These are phyloP conservation scores for Neogale vison DNA, from an alignment of 2,113 vertebrate species.

Conservation along the genomic window DNA sequence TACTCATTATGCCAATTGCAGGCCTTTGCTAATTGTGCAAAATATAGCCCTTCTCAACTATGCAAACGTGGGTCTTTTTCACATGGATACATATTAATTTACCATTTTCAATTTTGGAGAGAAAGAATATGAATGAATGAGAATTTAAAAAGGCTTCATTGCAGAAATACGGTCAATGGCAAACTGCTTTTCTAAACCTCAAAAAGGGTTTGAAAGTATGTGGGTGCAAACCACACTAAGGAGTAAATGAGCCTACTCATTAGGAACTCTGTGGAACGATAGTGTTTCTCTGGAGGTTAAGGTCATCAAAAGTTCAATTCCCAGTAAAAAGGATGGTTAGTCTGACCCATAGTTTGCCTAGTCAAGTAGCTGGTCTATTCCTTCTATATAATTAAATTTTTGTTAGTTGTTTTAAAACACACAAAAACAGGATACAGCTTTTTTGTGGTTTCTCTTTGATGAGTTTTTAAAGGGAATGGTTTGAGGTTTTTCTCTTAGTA, in stretches of 20 bases:
- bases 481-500: slow-evolving; percentile 67
- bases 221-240: neutral
- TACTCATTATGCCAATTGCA: slow-evolving; percentile 50
- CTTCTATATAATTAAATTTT: slow-evolving; percentile 71
- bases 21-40: slow-evolving; percentile 24
- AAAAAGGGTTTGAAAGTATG: neutral
- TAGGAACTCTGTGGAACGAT: neutral
- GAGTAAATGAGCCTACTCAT: neutral
- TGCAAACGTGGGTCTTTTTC: slow-evolving; percentile 35
- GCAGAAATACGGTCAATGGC: neutral
- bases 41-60: slow-evolving; percentile 23
- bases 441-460: slow-evolving; percentile 74
- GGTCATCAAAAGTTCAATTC: slow-evolving; percentile 64
- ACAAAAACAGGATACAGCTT: slow-evolving; percentile 50
- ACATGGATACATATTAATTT: slow-evolving; percentile 16
- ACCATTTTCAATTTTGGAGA: neutral
- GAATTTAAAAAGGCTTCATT: neutral
- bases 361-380: slow-evolving; percentile 30
- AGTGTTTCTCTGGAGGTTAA: slow-evolving; percentile 19
- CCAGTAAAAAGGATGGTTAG: neutral
- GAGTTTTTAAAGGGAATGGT: slow-evolving; percentile 59
- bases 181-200: neutral
- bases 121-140: neutral
- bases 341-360: slow-evolving; percentile 49
- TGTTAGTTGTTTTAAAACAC: slow-evolving; percentile 63